Percentiles rank a stretch among this genome's conserved stretches.
Conservation (phyloP, 2,113 vertebrate genomes). For the Ardeotis arabs region DNA sequence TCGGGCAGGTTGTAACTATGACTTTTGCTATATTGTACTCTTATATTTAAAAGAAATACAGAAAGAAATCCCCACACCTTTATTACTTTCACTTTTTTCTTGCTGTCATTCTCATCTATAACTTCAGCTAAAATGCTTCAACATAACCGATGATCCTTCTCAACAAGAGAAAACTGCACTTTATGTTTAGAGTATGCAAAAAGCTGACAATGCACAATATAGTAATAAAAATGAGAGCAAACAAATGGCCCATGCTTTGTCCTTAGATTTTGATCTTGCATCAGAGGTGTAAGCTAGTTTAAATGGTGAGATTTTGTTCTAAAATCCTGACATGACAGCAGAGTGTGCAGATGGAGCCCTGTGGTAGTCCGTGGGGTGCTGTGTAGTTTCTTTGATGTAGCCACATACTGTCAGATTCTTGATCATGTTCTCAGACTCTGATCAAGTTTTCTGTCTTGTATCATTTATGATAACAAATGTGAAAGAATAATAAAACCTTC, state of each 20-base stretch:
- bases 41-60: neutral
- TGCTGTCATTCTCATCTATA: neutral
- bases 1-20: neutral
- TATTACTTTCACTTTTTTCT: neutral
- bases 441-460: conserved; percentile 41
- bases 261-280: neutral
- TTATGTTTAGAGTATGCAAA: neutral
- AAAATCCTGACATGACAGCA: conserved; percentile 1
- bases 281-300: neutral
- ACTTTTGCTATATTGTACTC: neutral
- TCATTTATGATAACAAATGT: conserved; percentile 33
- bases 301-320: neutral
- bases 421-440: conserved; percentile 30
- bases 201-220: neutral
- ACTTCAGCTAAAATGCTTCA: neutral
- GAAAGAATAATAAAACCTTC: conserved; percentile 18
- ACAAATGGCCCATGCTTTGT: neutral
- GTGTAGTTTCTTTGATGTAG: conserved; percentile 7
- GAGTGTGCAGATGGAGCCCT: conserved; percentile 38
- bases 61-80: neutral
- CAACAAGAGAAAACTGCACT: neutral
- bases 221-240: neutral
- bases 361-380: neutral
- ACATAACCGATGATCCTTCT: neutral
- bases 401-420: conserved; percentile 27